Evolutionary conservation across 2,113 vertebrate species (phyloP).

Genomic region (Sinocyclocheilus anshuiensis): DNA sequence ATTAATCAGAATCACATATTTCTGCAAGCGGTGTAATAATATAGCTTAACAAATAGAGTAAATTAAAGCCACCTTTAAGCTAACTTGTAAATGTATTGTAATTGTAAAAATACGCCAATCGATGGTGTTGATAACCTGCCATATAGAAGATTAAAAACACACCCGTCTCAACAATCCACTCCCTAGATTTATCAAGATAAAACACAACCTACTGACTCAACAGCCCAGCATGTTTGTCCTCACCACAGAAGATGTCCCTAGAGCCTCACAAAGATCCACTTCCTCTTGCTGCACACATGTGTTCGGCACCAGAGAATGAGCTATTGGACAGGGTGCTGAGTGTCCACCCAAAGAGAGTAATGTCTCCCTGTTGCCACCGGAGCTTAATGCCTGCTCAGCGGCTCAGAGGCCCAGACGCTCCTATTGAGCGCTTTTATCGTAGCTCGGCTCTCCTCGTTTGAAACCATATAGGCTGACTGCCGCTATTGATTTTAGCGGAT

Average conservation of each 20-base stretch:
- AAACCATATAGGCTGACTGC: constrained; percentile 78
- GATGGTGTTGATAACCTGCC: constrained; percentile 14
- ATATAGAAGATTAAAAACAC: not conserved
- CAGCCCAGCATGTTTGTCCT: constrained; percentile 42
- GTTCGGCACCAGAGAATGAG: constrained; percentile 59
- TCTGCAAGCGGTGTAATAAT: not conserved
- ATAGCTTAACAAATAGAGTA: not conserved
- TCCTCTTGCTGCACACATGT: constrained; percentile 33
- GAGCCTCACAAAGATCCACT: constrained; percentile 49
- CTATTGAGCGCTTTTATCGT: constrained; percentile 73
- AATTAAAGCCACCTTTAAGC: constrained; percentile 16
- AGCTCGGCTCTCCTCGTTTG: constrained; percentile 75
- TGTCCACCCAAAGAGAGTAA: constrained; percentile 46
- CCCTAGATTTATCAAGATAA: constrained; percentile 10
- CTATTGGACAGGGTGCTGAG: constrained; percentile 61
- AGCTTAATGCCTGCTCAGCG: constrained; percentile 76
- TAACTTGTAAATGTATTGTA: not conserved
- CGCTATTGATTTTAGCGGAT: constrained; percentile 84
- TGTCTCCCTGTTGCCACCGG: constrained; percentile 58
- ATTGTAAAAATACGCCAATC: not conserved
- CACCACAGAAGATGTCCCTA: constrained; percentile 42
- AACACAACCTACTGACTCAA: constrained; percentile 24
- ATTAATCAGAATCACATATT: not conserved
- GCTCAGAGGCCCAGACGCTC: constrained; percentile 68
- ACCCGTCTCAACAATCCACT: not conserved